Base-by-base conservation (phyloP, 2,888 invertebrate species). In the Aporophyla nigra region DNA sequence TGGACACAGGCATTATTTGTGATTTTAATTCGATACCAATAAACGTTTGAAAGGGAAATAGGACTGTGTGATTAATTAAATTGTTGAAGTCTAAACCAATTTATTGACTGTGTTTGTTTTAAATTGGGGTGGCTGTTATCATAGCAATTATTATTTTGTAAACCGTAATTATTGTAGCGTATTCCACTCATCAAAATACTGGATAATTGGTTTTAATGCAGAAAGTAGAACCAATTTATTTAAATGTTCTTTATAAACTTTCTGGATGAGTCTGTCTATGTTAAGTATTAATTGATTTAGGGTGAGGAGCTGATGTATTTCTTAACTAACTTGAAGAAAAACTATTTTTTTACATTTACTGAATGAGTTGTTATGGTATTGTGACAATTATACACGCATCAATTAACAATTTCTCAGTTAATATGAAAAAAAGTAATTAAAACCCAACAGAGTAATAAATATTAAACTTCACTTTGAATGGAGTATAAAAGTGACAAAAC, bases 401-500 rank as follows among this genome's bases (percentile, higher is more conserved):
- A 21, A 33, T 0, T 21, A 12, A 46, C 14, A 51, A 56, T 27
- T 46, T n/a, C 5, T n/a, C 5, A n/a, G 79, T 33, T 43, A 62
- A 40, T 40, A 53, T 49, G 16, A 63, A 68, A 65, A 53, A 53
- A 58, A 67, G 56, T 74, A 58, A 74, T 78, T 80, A 49, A 24
- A n/a, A 7, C 46, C n/a, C 63, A 40, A 24, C 40, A n/a, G 9
- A 10, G 51, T 46, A 16, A 67, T 76, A 76, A 81, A 81, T 76
- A 56, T 58, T 43, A 81, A 66, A 70, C 27, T 70, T 76, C n/a
- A 14, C 51, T 72, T 33, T 56, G 66, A 76, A 70, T 61, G 61
- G 66, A 46, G 33, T n/a, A 66, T 81, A 76, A 76, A 80, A 68
- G 53, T 75, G 80, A 80, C 79, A 80, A 68, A 80, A 80, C 82